A percentile compares a stretch with the other conserved stretches of the same genome.
These are phyloP conservation scores for Chaitophorus viminalis DNA, from an alignment of 2,888 invertebrate genomes.

Conservation along the genomic window DNA sequence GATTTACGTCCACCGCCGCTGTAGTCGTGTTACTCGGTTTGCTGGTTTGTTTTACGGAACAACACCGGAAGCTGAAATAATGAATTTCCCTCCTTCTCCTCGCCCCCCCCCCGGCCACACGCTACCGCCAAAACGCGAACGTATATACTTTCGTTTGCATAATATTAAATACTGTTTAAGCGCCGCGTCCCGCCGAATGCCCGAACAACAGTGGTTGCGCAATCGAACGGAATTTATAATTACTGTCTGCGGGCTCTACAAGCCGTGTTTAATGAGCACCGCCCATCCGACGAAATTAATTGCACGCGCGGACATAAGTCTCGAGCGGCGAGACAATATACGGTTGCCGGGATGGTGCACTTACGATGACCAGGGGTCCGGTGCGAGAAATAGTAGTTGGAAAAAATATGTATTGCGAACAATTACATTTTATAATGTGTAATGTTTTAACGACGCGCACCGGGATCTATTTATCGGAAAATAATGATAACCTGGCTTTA, in stretches of 20 bases:
- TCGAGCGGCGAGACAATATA: background rate
- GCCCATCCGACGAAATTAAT: conserved; percentile 36
- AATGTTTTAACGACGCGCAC: background rate
- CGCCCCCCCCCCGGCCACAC: too few species aligned
- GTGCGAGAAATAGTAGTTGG: too few species aligned
- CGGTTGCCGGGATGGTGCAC: background rate
- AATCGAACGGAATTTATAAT: conserved; percentile 57
- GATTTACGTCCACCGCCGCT: background rate
- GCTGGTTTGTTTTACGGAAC: conserved; percentile 33
- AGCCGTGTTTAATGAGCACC: conserved; percentile 11
- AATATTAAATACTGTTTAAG: conserved; percentile 43
- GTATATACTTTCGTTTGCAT: conserved; percentile 54
- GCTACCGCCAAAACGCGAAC: background rate
- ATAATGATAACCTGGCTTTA: conserved; percentile 3
- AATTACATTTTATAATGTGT: too few species aligned
- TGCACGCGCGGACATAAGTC: background rate
- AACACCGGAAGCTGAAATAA: conserved; percentile 50
- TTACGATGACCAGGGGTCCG: too few species aligned
- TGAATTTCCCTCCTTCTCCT: conserved; percentile 43
- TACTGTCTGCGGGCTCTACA: background rate
- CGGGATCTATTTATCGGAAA: background rate
- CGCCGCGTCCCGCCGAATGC: conserved; percentile 35
- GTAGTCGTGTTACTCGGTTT: conserved; percentile 31
- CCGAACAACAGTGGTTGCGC: conserved; percentile 24
- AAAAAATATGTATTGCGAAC: too few species aligned